Base-by-base conservation (phyloP, 1,140 invertebrate genomes). In the Pseudoatta argentina region DNA sequence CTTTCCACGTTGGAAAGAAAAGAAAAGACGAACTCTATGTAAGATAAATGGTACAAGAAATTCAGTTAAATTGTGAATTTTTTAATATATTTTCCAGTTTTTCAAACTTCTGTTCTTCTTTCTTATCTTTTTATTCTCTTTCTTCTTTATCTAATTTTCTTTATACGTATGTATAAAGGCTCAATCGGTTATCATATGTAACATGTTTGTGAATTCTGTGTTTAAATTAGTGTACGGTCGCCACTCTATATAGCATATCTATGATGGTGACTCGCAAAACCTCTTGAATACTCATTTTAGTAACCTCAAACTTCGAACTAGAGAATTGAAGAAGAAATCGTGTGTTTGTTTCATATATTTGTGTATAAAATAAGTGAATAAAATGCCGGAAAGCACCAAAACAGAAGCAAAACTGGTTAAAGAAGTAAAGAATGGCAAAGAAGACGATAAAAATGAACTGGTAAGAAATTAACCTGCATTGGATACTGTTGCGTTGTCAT, bases 371-470 rank as follows among this genome's bases (percentile, higher is more conserved):
- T 78, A 85, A 18, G 30, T 27, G 5, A 61, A 27, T 71, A 94
- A 92, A 90, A 95, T 95, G 94, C 94, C 95, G 10, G 95, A 95
- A 39, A 93, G 88, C 39, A 93, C 92, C 3, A 95, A 95, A 87
- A 63, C 87, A 0, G 94, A 95, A 55, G 44, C 90, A 5, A 95
- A 95, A 67, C 91, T 92, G 0, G 77, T 72, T 0, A 93, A 94
- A 76, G 94, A 95, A 14, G 89, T 91, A 7, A 95, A 94, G 89
- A 93, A 88, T 82, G 93, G 93, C 18, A 95, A 95, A 27, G 95
- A 95, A 1, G 95, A 95, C 2, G 94, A 95, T 16, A 95, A 95
- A 85, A 93, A 87, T 86, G 95, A 95, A 71, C 67, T 95, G 91
- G 94, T 95, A 66, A 92, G 93, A 89, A 51, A 34, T 69, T 78